A percentile compares a stretch with the other conserved stretches of the same genome.
These are phyloP conservation scores for Incurvaria masculella DNA, from an alignment of 2,888 invertebrate genomes.

Conservation along the genomic window DNA sequence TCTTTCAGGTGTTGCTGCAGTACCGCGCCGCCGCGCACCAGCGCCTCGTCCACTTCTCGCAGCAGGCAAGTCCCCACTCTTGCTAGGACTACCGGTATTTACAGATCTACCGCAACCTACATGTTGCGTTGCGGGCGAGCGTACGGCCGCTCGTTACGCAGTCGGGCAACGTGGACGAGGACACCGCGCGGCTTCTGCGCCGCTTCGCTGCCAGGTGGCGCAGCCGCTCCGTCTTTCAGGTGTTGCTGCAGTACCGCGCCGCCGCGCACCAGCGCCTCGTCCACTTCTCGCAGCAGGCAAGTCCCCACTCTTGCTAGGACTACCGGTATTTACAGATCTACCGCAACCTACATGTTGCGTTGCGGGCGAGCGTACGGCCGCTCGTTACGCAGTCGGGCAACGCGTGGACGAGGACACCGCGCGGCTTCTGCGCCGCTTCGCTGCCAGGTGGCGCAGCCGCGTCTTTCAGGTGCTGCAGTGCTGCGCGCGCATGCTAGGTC, in stretches of 20 bases:
- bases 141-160: no score
- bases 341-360: no score
- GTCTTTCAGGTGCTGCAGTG: slow-evolving; percentile 83
- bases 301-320: no score
- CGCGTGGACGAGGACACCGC: slow-evolving; percentile 70
- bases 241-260: slow-evolving; percentile 77
- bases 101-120: no score
- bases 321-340: no score
- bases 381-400: no score
- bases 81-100: no score
- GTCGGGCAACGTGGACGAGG: no score
- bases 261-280: slow-evolving; percentile 79
- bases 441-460: slow-evolving; percentile 77
- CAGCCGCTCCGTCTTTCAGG: slow-evolving; percentile 76
- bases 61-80: slow-evolving; percentile 67
- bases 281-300: slow-evolving; percentile 88
- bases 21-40: slow-evolving; percentile 80
- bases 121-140: no score
- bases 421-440: slow-evolving; percentile 70
- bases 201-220: slow-evolving; percentile 80
- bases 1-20: slow-evolving; percentile 79
- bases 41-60: slow-evolving; percentile 82
- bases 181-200: slow-evolving; percentile 69
- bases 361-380: no score
- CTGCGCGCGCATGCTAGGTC: no score